Base-by-base conservation (phyloP, 2,113 vertebrate species). In the Micromys minutus region DNA sequence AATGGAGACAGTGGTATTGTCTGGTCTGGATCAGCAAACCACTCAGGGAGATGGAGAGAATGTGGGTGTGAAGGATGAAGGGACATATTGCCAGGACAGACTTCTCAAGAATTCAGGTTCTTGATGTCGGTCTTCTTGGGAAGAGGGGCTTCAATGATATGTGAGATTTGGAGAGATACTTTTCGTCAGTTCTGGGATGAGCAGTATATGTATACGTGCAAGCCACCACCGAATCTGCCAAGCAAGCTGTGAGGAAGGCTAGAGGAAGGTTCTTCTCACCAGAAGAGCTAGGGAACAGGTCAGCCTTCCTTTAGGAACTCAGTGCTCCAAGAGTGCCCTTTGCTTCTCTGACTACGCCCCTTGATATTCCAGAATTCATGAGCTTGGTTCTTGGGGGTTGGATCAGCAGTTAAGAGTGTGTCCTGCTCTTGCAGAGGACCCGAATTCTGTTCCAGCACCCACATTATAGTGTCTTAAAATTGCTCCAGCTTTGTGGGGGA, bases 61-160 rank as follows among this genome's bases (percentile, higher is more conserved):
- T 16, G 34, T 94, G 7, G 26, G 11, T 55, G 75, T 79, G 55
- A 77, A 95, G 36, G 16, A 1, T 15, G 9, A 2, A 50, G 52
- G 26, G 47, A n/a, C 39, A 39, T 50, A 83, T 29, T 15, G 47
- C 59, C 17, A 31, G 42, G 31, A 61, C 76, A 52, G 45, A 88
- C 39, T 57, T 91, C 19, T 19, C 72, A 47, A 65, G 79, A 39
- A 45, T 34, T 45, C 5, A 59, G 74, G 50, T 45, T 88, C 89
- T 71, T 92, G 75, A 26, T n/a, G 71, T 36, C 61, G 75, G 39
- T 84, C 65, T 91, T 95, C 76, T 80, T 69, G 45, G 45, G 85
- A 88, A 71, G 81, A 76, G 93, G 55, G 34, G 0, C 69, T 84
- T 80, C 89, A 69, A 36, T 1, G 72, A 7, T 52, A 7, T 16